These are phyloP conservation scores for Aphidius ervi DNA, from an alignment of 1,140 invertebrate genomes.

Conservation along the genomic window DNA sequence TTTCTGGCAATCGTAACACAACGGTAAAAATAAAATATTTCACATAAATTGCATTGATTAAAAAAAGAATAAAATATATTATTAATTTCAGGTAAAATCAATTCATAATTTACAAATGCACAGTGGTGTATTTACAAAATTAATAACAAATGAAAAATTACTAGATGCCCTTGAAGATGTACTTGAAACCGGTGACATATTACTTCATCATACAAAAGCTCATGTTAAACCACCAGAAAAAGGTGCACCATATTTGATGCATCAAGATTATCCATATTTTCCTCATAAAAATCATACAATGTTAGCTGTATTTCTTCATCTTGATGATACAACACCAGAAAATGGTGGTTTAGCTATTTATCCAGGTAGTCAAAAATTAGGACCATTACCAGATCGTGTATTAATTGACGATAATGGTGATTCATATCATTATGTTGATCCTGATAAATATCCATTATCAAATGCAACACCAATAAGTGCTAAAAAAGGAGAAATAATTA, in stretches of 20 bases:
- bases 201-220: slow-evolving; percentile 63
- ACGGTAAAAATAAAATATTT: slow-evolving; percentile 32
- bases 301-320: slow-evolving; percentile 60
- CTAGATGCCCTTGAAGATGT: slow-evolving; percentile 58
- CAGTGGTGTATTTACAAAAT: slow-evolving; percentile 54
- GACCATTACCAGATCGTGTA: slow-evolving; percentile 56
- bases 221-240: slow-evolving; percentile 61
- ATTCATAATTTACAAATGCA: slow-evolving; percentile 61
- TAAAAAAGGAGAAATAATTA: slow-evolving; percentile 55
- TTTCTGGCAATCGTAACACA: slow-evolving; percentile 38
- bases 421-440: slow-evolving; percentile 56
- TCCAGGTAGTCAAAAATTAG: slow-evolving; percentile 61
- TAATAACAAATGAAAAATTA: slow-evolving; percentile 55
- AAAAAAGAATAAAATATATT: not conserved
- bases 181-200: slow-evolving; percentile 57
- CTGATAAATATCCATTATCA: slow-evolving; percentile 55
- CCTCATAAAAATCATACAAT: slow-evolving; percentile 60
- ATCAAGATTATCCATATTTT: slow-evolving; percentile 64
- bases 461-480: slow-evolving; percentile 55
- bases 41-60: not conserved
- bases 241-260: slow-evolving; percentile 63
- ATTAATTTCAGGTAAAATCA: slow-evolving; percentile 48
- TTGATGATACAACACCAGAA: slow-evolving; percentile 58
- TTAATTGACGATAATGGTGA: slow-evolving; percentile 39
- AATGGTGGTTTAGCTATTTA: slow-evolving; percentile 63